Conservation (phyloP, 2,888 invertebrate species). For the Therioaphis trifolii region DNA sequence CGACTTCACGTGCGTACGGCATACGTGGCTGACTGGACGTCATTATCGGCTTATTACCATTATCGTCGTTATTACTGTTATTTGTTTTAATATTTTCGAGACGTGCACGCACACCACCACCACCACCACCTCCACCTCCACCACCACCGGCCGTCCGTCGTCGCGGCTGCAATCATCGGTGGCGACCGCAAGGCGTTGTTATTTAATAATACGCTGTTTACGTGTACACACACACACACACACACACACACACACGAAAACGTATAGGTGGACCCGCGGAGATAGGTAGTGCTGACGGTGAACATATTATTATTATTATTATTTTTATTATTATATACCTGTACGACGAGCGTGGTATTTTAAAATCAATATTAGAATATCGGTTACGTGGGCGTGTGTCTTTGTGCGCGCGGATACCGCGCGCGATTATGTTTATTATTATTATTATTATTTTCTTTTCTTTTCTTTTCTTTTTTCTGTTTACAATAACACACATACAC, state of each 20-base stretch:
- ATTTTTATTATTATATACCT: background rate
- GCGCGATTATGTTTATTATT: conserved; percentile 59
- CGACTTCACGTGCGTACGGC: background rate
- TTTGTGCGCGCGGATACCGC: conserved; percentile 53
- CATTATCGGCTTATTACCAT: too few relatives aligned
- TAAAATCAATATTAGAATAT: conserved; percentile 58
- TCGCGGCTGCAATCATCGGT: conserved; percentile 14
- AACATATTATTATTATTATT: background rate
- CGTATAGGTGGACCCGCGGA: background rate
- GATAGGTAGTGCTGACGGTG: background rate
- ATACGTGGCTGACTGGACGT: background rate
- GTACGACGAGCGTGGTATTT: conserved; percentile 2
- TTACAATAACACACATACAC: conserved; percentile 52
- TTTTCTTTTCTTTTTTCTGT: conserved; percentile 9
- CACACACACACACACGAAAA: background rate
- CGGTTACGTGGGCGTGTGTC: conserved; percentile 59
- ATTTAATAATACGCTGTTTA: conserved; percentile 42
- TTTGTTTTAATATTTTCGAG: conserved; percentile 45
- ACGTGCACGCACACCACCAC: conserved; percentile 12
- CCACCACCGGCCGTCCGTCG: background rate
- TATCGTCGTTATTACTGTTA: background rate
- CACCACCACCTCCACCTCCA: too few relatives aligned
- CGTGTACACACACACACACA: background rate
- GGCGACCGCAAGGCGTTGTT: conserved; percentile 58
- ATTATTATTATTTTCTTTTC: conserved; percentile 22